These are phyloP conservation scores for Rhinogobio ventralis DNA, from an alignment of 2,797 vertebrate species.

Conservation along the genomic window DNA sequence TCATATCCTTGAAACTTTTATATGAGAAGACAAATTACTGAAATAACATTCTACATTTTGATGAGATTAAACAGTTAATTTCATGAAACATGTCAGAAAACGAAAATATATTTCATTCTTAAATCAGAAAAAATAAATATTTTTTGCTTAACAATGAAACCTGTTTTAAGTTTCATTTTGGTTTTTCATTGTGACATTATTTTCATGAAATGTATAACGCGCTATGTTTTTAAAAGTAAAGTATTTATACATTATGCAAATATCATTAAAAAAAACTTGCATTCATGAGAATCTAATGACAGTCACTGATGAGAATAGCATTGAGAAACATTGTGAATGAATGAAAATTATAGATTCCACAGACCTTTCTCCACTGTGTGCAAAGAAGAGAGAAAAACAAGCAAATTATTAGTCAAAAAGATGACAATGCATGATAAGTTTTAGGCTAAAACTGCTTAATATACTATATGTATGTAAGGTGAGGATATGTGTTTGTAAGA, in stretches of 20 bases:
- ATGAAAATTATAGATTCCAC: conserved; percentile 48
- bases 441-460: background rate
- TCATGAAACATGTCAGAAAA: background rate
- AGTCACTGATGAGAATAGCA: background rate
- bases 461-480: background rate
- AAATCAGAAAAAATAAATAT: background rate
- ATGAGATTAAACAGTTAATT: background rate
- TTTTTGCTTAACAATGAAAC: background rate
- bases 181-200: background rate
- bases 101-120: background rate
- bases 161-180: background rate
- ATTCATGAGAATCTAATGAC: background rate
- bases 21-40: background rate
- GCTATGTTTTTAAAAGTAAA: background rate
- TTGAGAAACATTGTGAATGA: background rate
- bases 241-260: background rate
- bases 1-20: background rate
- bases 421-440: background rate
- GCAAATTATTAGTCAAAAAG: background rate
- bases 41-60: background rate
- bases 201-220: background rate
- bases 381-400: conserved; percentile 47
- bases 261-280: too few species aligned
- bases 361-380: conserved; percentile 83
- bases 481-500: conserved; percentile 57